A percentile compares a stretch with the other conserved stretches of the same genome.
Conservation (phyloP, 2,888 invertebrate species). For the Escarpia spicata region DNA sequence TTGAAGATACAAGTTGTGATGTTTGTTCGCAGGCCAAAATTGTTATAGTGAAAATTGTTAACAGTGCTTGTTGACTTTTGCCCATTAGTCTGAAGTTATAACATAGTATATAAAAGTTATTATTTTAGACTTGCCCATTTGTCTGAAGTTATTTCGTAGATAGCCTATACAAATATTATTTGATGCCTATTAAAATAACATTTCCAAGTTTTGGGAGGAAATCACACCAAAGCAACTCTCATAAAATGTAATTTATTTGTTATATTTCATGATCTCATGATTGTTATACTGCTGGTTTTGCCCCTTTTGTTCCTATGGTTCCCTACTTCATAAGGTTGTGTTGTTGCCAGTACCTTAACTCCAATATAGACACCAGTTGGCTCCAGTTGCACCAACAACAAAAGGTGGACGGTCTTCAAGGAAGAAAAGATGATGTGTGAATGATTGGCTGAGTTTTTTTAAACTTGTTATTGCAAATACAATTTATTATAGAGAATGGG, state of each 20-base stretch:
- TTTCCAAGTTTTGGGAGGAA: too few relatives aligned
- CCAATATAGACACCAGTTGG: not conserved
- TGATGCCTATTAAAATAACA: too few relatives aligned
- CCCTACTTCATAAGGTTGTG: not conserved
- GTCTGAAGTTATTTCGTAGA: too few relatives aligned
- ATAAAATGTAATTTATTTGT: too few relatives aligned
- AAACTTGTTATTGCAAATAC: not conserved
- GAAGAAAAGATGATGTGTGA: not conserved
- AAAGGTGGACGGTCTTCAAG: not conserved
- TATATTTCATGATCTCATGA: too few relatives aligned
- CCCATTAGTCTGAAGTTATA: too few relatives aligned
- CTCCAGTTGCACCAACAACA: not conserved
- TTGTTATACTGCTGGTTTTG: too few relatives aligned
- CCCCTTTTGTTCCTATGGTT: too few relatives aligned
- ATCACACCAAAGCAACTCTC: too few relatives aligned
- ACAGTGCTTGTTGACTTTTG: not conserved
- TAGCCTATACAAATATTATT: too few relatives aligned
- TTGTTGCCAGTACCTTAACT: not conserved
- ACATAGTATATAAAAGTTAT: too few relatives aligned
- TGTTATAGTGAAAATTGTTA: not conserved
- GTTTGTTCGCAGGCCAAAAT: not conserved
- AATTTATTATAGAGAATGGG: not conserved
- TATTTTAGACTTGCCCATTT: too few relatives aligned
- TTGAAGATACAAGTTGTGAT: not conserved
- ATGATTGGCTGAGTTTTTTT: not conserved